Evolutionary conservation across 2,113 vertebrate species (phyloP).

Genomic region (Sylvietta virens): DNA sequence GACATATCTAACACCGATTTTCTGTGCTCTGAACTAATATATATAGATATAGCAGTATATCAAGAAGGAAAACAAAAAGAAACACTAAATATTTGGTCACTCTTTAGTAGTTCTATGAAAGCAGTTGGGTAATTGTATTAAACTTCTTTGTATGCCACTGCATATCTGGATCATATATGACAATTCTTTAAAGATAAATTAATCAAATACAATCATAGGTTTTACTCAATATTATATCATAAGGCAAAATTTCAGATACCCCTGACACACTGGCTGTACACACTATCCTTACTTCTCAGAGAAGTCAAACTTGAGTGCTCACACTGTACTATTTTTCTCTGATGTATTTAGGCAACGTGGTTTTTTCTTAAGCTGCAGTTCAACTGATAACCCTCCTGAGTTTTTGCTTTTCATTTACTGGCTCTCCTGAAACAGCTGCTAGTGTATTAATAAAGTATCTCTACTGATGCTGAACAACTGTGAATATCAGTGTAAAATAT

Average conservation of each 20-base stretch:
- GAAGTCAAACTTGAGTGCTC: background rate
- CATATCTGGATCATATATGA: background rate
- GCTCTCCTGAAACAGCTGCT: background rate
- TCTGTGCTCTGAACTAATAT: background rate
- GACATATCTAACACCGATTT: background rate
- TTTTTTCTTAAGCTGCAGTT: background rate
- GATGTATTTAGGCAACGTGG: background rate
- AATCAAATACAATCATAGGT: background rate
- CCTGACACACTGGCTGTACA: background rate
- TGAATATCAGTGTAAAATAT: constrained; percentile 5
- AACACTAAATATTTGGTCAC: background rate
- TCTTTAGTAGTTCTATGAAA: background rate
- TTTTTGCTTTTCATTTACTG: constrained; percentile 5
- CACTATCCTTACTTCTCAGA: background rate
- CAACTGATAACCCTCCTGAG: background rate
- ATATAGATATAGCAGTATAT: background rate
- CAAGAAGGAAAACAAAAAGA: background rate
- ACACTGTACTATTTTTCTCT: background rate
- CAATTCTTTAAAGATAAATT: background rate
- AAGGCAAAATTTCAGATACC: background rate
- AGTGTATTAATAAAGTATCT: background rate
- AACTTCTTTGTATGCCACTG: background rate
- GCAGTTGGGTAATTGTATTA: background rate
- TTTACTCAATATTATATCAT: background rate
- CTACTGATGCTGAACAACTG: constrained; percentile 18